Evolutionary conservation across 2,888 invertebrate genomes (phyloP), one percentile per base, ranked within the genome.

Genomic region (Lymantria monacha): DNA sequence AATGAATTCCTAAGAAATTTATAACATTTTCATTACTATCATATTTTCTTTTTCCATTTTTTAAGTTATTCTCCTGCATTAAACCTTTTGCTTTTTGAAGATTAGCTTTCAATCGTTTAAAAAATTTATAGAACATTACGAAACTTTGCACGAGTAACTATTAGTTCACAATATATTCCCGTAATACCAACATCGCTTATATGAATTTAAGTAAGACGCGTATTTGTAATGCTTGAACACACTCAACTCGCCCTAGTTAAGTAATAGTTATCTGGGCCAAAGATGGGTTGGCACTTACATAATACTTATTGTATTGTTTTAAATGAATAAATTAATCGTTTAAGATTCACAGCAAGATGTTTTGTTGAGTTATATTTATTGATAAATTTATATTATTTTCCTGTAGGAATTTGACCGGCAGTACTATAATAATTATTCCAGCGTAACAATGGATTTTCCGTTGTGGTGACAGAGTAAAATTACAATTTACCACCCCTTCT

Each of bases 221-320:
- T 41, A 30, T 48, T 48, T 30, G 41, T 44, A 38, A 48, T 41
- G 36, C 55, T 45, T 13, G 38, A 22, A 46, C 51, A 51, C 44
- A 11, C 44, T 33, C n/a, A 50, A 51, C 40, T 30, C 51, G 46
- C 49, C 45, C 51, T 12, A 40, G 44, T 64, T 67, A 53, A 50
- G 60, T 53, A 64, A 66, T 56, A 47, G 33, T 49, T 46, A 67
- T 51, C 55, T 64, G 22, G 61, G 64, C 43, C 49, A 41, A 44
- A 43, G 47, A 42, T 44, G 40, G 31, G 50, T 51, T 46, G 52
- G 60, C 14, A 52, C 44, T 43, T 15, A 13, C 47, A 12, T 22
- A 31, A 44, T n/a, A 40, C 37, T 15, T 33, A 3, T 37, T 14
- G 45, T 46, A 57, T 67, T 63, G 55, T 64, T 57, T 53, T 13